These are phyloP conservation scores for Cacatua alba DNA, from an alignment of 2,113 vertebrate genomes.

Conservation along the genomic window DNA sequence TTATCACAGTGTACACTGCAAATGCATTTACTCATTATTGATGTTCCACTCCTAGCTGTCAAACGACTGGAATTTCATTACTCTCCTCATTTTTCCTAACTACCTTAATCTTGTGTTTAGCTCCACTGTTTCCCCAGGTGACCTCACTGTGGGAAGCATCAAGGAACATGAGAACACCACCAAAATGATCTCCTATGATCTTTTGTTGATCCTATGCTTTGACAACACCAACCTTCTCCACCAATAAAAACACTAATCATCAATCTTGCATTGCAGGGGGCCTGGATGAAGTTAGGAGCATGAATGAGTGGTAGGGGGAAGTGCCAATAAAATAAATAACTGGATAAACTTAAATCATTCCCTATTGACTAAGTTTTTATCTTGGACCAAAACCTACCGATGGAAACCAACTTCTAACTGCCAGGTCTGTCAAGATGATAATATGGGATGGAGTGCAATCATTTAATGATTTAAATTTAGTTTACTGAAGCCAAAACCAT, in stretches of 20 bases:
- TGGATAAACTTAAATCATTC: background rate
- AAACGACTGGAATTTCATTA: slow-evolving; percentile 51
- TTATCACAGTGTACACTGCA: background rate
- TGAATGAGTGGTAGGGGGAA: background rate
- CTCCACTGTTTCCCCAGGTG: slow-evolving; percentile 20
- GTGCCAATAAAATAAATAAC: background rate
- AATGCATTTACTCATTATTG: slow-evolving; percentile 39
- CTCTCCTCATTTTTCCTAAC: slow-evolving; percentile 18
- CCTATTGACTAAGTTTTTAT: background rate
- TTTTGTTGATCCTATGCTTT: background rate
- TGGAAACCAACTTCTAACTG: background rate
- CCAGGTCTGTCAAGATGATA: background rate
- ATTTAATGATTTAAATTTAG: slow-evolving; percentile 55
- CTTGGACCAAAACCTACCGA: background rate
- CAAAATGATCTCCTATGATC: background rate
- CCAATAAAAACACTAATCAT: background rate
- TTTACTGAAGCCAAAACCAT: slow-evolving; percentile 32
- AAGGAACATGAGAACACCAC: background rate
- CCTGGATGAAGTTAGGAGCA: background rate
- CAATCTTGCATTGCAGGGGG: background rate
- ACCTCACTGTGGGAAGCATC: background rate
- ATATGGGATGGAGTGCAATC: background rate
- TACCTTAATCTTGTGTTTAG: slow-evolving; percentile 31
- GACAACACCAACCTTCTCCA: background rate
- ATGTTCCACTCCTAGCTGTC: slow-evolving; percentile 26